Evolutionary conservation across 2,888 invertebrate species (phyloP).

Genomic region (Orchesella flavescens): DNA sequence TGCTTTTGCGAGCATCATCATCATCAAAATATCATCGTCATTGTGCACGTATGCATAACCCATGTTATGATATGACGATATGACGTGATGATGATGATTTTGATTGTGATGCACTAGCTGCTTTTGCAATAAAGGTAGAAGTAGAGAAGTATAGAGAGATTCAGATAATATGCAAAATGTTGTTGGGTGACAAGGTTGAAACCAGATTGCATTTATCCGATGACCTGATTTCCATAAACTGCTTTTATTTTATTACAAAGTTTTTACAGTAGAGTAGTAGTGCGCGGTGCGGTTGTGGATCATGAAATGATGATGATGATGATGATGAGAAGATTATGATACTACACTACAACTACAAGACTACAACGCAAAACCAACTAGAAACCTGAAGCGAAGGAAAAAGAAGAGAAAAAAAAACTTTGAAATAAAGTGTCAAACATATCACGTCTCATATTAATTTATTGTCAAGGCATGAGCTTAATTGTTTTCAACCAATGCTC

Average conservation of each 20-base stretch:
- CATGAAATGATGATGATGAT: background rate
- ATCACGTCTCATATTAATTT: slow-evolving; percentile 46
- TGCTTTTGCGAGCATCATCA: too few species aligned
- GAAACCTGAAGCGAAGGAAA: background rate
- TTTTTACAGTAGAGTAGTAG: background rate
- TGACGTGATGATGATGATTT: too few species aligned
- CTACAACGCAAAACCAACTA: too few species aligned
- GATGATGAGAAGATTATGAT: background rate
- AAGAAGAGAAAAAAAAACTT: background rate
- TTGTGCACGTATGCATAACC: background rate
- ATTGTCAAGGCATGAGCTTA: slow-evolving; percentile 30
- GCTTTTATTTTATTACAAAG: slow-evolving; percentile 5
- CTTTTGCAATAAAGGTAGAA: background rate
- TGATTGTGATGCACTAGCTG: background rate
- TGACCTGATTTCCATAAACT: slow-evolving; percentile 27
- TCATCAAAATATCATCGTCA: background rate
- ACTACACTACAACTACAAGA: too few species aligned
- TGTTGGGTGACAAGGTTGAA: slow-evolving; percentile 34
- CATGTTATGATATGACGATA: background rate
- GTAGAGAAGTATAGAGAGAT: too few species aligned
- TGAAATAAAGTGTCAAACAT: slow-evolving; percentile 42
- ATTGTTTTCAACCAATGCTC: slow-evolving; percentile 5
- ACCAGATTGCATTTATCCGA: slow-evolving; percentile 18
- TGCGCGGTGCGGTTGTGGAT: background rate
- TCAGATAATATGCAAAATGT: too few species aligned